phyloP scores from a whole-genome alignment of 2,797 vertebrate genomes.

The Coregonus ussuriensis region DNA sequence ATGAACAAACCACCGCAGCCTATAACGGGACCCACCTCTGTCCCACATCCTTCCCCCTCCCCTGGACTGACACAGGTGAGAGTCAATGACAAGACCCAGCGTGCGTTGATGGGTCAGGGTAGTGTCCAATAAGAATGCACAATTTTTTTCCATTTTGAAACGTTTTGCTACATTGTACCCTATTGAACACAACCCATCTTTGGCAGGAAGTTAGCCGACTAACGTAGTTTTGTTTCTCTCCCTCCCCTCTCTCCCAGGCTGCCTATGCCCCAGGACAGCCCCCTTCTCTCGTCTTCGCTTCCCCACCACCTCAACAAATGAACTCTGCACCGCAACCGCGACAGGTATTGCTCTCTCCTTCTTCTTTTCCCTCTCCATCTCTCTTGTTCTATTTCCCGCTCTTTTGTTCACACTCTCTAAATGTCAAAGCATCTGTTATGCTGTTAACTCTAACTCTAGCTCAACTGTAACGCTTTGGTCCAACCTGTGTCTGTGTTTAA shows the following conservation, averaged over 20 bases:
- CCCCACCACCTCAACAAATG: slow-evolving; percentile 92
- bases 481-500: slow-evolving; percentile 23
- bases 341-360: slow-evolving; percentile 81
- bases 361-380: slow-evolving; percentile 5
- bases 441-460: slow-evolving; percentile 9
- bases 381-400: neutral
- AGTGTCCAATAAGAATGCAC: neutral
- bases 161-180: neutral
- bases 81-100: neutral
- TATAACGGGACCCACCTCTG: slow-evolving; percentile 92
- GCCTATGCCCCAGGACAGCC: slow-evolving; percentile 91
- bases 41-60: slow-evolving; percentile 94
- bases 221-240: neutral
- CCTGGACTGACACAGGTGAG: slow-evolving; percentile 96
- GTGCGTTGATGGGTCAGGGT: neutral
- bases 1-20: slow-evolving; percentile 99
- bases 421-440: slow-evolving; percentile 3
- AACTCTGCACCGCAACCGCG: slow-evolving; percentile 94
- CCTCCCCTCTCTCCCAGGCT: slow-evolving; percentile 67
- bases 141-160: neutral
- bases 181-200: neutral
- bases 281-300: slow-evolving; percentile 92
- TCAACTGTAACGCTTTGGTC: slow-evolving; percentile 27
- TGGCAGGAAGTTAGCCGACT: neutral
- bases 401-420: neutral